phyloP scores from a whole-genome alignment of 2,888 invertebrate species.

The Nomada ferruginata region DNA sequence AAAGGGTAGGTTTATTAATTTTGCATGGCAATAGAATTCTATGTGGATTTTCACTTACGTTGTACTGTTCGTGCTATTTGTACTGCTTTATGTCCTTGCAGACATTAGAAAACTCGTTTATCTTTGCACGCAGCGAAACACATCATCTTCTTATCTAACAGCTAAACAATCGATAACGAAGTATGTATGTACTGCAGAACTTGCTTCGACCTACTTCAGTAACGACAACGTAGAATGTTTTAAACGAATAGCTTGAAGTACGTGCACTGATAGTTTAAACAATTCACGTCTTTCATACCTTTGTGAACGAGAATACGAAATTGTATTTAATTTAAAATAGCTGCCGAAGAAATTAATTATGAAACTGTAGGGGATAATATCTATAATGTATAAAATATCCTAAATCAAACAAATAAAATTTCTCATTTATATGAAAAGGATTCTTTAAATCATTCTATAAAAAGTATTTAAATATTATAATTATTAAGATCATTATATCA shows the following conservation, averaged over 20 bases:
- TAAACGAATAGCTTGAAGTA: neutral
- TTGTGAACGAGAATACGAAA: too few species aligned
- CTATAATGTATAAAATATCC: too few species aligned
- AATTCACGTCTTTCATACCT: neutral
- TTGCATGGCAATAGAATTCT: too few species aligned
- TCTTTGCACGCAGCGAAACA: slow-evolving; percentile 16
- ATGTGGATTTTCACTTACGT: neutral
- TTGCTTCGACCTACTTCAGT: slow-evolving; percentile 39
- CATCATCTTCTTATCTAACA: slow-evolving; percentile 43
- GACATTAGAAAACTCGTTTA: slow-evolving; percentile 6
- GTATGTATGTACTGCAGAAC: neutral
- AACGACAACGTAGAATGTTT: slow-evolving; percentile 11
- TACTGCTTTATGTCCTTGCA: neutral
- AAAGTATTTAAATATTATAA: too few species aligned
- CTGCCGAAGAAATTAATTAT: too few species aligned
- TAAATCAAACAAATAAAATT: too few species aligned
- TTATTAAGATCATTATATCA: too few species aligned
- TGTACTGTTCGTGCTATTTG: neutral
- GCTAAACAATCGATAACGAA: slow-evolving; percentile 48
- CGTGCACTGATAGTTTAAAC: neutral
- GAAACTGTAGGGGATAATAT: too few species aligned
- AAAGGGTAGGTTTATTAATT: too few species aligned
- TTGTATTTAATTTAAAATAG: too few species aligned
- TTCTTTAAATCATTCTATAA: too few species aligned
- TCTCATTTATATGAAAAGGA: too few species aligned